Conservation (phyloP, 2,113 vertebrate species). For the Chaetops frenatus region DNA sequence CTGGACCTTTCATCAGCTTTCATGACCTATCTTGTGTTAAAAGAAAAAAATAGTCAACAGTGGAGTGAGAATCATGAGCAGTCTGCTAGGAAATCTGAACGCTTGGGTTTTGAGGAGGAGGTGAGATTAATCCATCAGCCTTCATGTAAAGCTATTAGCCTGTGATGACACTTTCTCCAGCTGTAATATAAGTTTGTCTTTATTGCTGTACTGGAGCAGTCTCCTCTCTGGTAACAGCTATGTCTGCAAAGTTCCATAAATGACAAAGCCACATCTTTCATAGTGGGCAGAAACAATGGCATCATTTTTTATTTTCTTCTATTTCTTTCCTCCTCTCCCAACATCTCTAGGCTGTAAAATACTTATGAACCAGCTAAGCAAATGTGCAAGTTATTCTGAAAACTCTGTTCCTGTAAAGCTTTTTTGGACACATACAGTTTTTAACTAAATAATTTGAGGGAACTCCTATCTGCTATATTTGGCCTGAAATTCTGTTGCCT, state of each 20-base stretch:
- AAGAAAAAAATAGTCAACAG: not conserved
- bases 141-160: not conserved
- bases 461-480: not conserved
- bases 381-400: not conserved
- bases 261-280: not conserved
- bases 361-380: not conserved
- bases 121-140: not conserved
- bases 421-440: not conserved
- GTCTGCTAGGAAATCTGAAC: not conserved
- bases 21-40: not conserved
- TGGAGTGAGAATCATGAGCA: not conserved
- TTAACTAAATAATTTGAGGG: not conserved
- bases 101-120: not conserved
- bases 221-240: not conserved
- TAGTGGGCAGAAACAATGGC: not conserved
- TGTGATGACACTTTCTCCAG: not conserved
- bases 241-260: not conserved
- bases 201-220: not conserved
- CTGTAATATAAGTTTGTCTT: not conserved
- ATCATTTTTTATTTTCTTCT: not conserved
- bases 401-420: not conserved
- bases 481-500: constrained; percentile 20
- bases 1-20: constrained; percentile 14
- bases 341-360: not conserved
- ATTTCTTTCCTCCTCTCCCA: not conserved